Evolutionary conservation across 2,113 vertebrate species (phyloP).

Genomic region (Caranx ignobilis): DNA sequence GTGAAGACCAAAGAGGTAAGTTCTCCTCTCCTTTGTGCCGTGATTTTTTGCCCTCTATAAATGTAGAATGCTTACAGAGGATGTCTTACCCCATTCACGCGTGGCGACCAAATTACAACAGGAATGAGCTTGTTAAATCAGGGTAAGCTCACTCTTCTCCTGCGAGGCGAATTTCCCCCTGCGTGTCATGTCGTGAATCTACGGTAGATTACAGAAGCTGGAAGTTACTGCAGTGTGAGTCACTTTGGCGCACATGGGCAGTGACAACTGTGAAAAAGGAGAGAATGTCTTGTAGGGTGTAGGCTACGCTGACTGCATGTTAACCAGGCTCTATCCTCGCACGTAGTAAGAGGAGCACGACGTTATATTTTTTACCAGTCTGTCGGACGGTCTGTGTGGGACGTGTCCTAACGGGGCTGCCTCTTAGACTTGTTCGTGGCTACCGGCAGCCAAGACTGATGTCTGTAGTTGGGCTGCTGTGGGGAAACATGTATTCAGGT

Average conservation of each 20-base stretch:
- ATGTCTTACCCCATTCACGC: conserved; percentile 16
- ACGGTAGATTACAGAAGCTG: conserved; percentile 78
- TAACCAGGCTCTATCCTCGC: conserved; percentile 67
- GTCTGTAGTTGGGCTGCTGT: background rate
- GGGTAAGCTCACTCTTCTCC: background rate
- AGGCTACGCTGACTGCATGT: conserved; percentile 69
- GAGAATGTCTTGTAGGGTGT: conserved; percentile 64
- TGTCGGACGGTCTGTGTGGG: conserved; percentile 19
- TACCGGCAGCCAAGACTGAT: background rate
- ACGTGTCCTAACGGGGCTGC: conserved; percentile 27
- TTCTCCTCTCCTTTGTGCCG: conserved; percentile 9
- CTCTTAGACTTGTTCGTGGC: background rate
- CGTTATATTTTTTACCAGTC: background rate
- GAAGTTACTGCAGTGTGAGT: conserved; percentile 90
- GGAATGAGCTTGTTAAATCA: conserved; percentile 1
- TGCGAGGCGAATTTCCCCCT: conserved; percentile 26
- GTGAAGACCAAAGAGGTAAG: conserved; percentile 67
- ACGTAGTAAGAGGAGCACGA: conserved; percentile 48
- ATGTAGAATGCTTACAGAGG: background rate
- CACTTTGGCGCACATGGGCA: conserved; percentile 88
- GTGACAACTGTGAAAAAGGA: conserved; percentile 74
- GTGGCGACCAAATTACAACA: background rate
- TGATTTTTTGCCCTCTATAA: background rate
- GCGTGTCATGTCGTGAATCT: conserved; percentile 67
- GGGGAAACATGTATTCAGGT: conserved; percentile 2